A percentile compares a stretch with the other conserved stretches of the same genome.
phyloP scores from a whole-genome alignment of 2,113 vertebrate genomes.

The Bufo bufo region DNA sequence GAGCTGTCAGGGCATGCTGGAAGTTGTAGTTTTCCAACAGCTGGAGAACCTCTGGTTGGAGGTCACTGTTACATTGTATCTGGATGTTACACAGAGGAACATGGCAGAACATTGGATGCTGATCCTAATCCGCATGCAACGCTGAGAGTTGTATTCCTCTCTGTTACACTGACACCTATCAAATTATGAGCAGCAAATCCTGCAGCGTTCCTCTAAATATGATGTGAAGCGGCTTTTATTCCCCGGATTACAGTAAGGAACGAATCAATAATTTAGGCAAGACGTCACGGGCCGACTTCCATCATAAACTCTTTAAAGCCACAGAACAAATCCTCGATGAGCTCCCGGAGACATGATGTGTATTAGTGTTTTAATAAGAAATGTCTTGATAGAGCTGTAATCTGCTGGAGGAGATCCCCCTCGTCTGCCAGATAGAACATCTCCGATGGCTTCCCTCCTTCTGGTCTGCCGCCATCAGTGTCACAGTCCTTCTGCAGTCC shows the following conservation, averaged over 20 bases:
- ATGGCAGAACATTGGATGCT: not conserved
- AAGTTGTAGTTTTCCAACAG: no score
- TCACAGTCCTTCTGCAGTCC: not conserved
- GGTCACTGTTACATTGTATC: not conserved
- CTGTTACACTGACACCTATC: not conserved
- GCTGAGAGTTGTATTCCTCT: conserved; percentile 7
- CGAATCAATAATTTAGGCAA: conserved; percentile 42
- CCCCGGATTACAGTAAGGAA: conserved; percentile 41
- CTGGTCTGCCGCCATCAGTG: not conserved
- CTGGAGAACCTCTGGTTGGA: no score
- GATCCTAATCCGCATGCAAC: not conserved
- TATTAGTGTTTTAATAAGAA: conserved; percentile 42
- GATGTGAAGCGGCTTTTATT: conserved; percentile 23
- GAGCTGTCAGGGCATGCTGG: no score
- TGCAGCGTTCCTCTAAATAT: not conserved
- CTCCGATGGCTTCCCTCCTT: not conserved
- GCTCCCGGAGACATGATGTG: conserved; percentile 19
- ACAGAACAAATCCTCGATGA: conserved; percentile 29
- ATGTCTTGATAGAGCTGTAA: conserved; percentile 39
- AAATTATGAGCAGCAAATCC: not conserved
- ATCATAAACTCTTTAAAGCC: conserved; percentile 39
- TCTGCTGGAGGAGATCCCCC: conserved; percentile 21
- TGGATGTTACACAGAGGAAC: not conserved
- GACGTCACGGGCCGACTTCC: conserved; percentile 36
- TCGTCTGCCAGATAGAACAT: not conserved